Base-by-base conservation (phyloP, 2,888 invertebrate genomes). In the Muschampia plurimacula region DNA sequence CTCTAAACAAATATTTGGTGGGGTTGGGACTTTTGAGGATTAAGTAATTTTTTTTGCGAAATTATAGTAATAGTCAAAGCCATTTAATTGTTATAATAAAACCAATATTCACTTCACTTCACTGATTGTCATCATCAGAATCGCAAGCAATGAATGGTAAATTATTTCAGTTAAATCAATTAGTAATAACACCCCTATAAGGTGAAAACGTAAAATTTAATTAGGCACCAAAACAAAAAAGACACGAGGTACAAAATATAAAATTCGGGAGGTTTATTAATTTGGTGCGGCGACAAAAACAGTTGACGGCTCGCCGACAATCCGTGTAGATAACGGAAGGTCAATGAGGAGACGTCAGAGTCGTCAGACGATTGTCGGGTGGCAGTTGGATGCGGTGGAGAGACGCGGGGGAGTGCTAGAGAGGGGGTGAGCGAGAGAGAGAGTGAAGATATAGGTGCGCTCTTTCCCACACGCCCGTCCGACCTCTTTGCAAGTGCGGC, bases 401-500 rank as follows among this genome's bases (percentile, higher is more conserved):
- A 77, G 79, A 73, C 67, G 77, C 74, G 77, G 75, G 74, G 77
- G 77, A 76, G 65, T 73, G 79, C 77, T 72, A 73, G 77, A 75
- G 78, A 67, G 79, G 78, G 77, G 75, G 78, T 77, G 79, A 79
- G 77, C 76, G 80, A 76, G 73, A 75, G 49, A 49, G 49, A 49
- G n/a, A n/a, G n/a, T 73, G 78, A 77, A 78, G 77, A 76, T 76
- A 76, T 83, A 81, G 77, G 60, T 78, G 80, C 80, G 88, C 92
- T 85, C 88, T 77, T 80, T 92, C 87, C 75, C 86, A 79, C 90
- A 81, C 84, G 83, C 84, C 83, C 82, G 82, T 82, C 87, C 92
- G 92, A 91, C 92, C 93, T 93, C 93, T 91, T 93, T 92, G 91
- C 92, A 92, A 92, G 93, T 87, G 90, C 93, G 90, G 90, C 91